These are phyloP conservation scores for Styela clava DNA, from an alignment of 23 tunicate species.

Conservation along the genomic window DNA sequence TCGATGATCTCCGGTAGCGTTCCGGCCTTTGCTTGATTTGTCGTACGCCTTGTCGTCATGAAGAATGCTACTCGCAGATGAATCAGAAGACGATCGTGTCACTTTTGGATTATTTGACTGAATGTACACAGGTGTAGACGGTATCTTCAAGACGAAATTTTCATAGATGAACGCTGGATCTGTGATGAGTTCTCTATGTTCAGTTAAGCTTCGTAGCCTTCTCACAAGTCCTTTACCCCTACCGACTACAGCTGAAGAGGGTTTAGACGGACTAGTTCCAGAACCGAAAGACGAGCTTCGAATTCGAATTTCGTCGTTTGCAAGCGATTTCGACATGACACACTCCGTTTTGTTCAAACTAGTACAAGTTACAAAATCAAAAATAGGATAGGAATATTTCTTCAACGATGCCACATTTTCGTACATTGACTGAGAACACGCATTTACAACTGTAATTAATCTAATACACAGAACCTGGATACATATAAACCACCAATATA, in stretches of 20 bases:
- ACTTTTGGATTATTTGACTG: slow-evolving; percentile 8
- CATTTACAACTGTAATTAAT: too few species aligned
- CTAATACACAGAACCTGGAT: too few species aligned
- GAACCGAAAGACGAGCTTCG: slow-evolving; percentile 25
- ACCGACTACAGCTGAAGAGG: neutral
- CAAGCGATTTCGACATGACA: slow-evolving; percentile 15
- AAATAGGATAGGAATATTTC: too few species aligned
- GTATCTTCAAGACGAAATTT: slow-evolving; percentile 16
- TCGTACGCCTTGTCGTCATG: neutral
- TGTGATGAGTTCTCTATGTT: slow-evolving; percentile 25
- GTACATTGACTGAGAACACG: too few species aligned
- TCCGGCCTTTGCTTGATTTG: neutral
- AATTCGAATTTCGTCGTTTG: slow-evolving; percentile 19
- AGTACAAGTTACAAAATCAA: too few species aligned
- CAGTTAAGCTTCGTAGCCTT: slow-evolving; percentile 23
- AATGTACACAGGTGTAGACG: slow-evolving; percentile 14
- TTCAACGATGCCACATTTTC: too few species aligned
- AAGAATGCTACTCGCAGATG: neutral
- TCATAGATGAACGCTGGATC: slow-evolving; percentile 4
- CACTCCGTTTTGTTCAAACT: too few species aligned
- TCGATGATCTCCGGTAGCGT: neutral
- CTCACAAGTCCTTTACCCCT: slow-evolving; percentile 9
- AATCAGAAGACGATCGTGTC: slow-evolving; percentile 18
- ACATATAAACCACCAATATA: too few species aligned
- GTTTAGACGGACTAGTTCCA: slow-evolving; percentile 7